A percentile compares a stretch with the other conserved stretches of the same genome.
Conservation (phyloP, 2,797 vertebrate species). For the Xyrichtys novacula region DNA sequence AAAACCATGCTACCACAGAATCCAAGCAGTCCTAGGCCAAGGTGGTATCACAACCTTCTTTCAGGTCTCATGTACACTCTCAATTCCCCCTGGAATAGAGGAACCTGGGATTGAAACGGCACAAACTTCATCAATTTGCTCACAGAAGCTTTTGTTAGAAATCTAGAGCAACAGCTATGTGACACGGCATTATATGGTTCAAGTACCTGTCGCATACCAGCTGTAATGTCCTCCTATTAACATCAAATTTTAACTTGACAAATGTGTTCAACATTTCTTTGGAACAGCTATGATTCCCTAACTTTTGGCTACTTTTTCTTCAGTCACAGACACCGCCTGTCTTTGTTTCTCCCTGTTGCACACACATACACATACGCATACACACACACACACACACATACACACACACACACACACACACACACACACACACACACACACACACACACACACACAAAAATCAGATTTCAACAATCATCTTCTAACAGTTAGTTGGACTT, state of each 20-base stretch:
- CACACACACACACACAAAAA: conserved; percentile 1
- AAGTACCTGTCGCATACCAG: no score
- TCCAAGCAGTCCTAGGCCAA: conserved; percentile 68
- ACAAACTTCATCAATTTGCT: conserved; percentile 9
- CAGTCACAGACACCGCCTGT: conserved; percentile 12
- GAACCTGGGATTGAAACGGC: conserved; percentile 74
- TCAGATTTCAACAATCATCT: conserved; percentile 50
- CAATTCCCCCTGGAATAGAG: conserved; percentile 85
- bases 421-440: neutral
- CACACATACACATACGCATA: no score
- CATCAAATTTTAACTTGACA: conserved; percentile 23
- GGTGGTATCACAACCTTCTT: conserved; percentile 78
- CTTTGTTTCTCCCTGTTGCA: conserved; percentile 17
- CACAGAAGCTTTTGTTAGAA: conserved; percentile 5
- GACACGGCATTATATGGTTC: neutral
- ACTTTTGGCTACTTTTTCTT: conserved; percentile 17
- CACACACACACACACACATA: neutral
- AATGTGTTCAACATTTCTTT: conserved; percentile 14
- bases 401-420: neutral
- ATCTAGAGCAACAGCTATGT: neutral
- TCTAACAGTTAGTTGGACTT: conserved; percentile 37
- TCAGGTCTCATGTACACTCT: conserved; percentile 82
- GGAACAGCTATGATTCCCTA: conserved; percentile 32
- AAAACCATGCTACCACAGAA: conserved; percentile 68
- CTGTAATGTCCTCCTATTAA: neutral